Evolutionary conservation across 2,888 invertebrate species (phyloP), one percentile per base, ranked within the genome.

Genomic region (Cephus runcator): DNA sequence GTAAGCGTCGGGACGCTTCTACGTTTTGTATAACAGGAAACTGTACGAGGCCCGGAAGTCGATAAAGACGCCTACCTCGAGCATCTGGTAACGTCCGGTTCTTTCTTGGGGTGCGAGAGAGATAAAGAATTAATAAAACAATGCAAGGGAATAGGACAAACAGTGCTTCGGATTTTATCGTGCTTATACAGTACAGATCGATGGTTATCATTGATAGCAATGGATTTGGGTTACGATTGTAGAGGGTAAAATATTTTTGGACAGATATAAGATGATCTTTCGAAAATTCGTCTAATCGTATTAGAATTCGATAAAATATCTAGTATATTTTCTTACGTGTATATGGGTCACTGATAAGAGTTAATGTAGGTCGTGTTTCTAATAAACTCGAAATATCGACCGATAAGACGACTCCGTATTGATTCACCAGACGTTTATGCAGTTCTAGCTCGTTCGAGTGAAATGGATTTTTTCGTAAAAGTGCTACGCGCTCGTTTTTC

Each of bases 31-130:
- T 34, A 34, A 71, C 31, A 31, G 71, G 31, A 30, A 31, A 34
- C 33, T 34, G 71, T 34, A 31, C 71, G 71, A 75, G 69, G 31
- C 68, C 79, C 79, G 78, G 78, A 79, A 79, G 81, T 80, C 78
- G 76, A 80, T 79, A 78, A 78, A 79, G 81, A 80, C 73, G 73
- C 33, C 31, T 11, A 33, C 71, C 31, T 34, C 71, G 71, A 31
- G 31, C 33, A 71, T 71, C 31, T 56, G 56, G 56, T 56, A 56
- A 15, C 56, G 23, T 56, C 56, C 56, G 56, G 56, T 56, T 56
- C 23, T 56, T 23, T 56, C 56, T 56, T 56, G 9, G 2, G 2
- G 56, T 2, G 0, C 9, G 56, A 23, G 56, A 56, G 56, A 56
- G 56, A 56, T 23, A 56, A 56, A 56, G 56, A 23, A 56, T 56